Base-by-base conservation (phyloP, 2,888 invertebrate genomes). In the Suillia variegata region DNA sequence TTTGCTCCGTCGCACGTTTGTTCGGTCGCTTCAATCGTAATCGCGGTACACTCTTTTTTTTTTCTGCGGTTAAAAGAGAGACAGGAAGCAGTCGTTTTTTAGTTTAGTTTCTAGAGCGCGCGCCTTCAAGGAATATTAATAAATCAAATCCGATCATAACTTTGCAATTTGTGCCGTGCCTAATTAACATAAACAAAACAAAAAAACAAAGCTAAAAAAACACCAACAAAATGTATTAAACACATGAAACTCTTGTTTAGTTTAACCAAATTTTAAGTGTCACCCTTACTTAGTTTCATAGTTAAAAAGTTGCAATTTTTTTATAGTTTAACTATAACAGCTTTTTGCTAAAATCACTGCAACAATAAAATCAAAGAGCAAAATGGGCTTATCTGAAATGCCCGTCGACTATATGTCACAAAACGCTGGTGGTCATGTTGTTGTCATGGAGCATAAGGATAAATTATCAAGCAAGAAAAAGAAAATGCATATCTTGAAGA, bases 401-500 rank as follows among this genome's bases (percentile, higher is more conserved):
- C 70, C 74, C 61, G 62, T 66, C 62, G 70, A 71, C 55, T 78
- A 78, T 56, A 73, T 76, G 75, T 58, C 70, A 54, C 75, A 74
- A 65, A 68, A 13, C 18, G 18, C 45, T 49, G 61, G 62, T 33
- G 61, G 67, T 10, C 78, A 76, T 58, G 75, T 77, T 62, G 67
- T 78, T 58, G 74, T 74, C 15, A 67, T 78, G 72, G 78, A 78
- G 49, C 69, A 70, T 62, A 78, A 77, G 71, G 77, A 78, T 67
- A 77, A 76, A 71, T 69, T 78, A 67, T 76, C 76, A 53, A 78
- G 72, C 65, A 78, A 75, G 69, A n/a, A n/a, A n/a, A 78, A 78
- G 74, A 93, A 93, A 84, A 93, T 94, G 92, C 93, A 93, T 85
- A 91, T 94, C 63, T 84, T 94, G 65, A 94, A 94, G 86, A 94